These are phyloP conservation scores for Oligia latruncula DNA, from an alignment of 2,888 invertebrate genomes.

Conservation along the genomic window DNA sequence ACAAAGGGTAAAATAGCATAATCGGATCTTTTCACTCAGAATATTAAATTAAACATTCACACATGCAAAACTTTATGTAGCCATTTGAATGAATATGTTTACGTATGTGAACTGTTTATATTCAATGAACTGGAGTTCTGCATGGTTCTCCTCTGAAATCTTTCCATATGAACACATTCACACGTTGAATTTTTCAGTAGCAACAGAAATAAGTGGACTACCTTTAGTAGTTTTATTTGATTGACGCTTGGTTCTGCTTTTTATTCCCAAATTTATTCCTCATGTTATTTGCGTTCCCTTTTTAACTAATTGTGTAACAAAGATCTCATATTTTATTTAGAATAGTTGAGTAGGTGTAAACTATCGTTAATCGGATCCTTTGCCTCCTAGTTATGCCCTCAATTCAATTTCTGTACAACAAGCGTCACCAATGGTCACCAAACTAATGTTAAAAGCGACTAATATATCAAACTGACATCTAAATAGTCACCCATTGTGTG, in stretches of 20 bases:
- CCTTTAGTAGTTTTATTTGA: background rate
- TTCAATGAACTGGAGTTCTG: slow-evolving; percentile 17
- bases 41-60: slow-evolving; percentile 7
- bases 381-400: background rate
- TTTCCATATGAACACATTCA: background rate
- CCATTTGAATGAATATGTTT: slow-evolving; percentile 20
- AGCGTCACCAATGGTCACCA: background rate
- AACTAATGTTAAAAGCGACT: background rate
- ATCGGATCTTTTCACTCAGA: background rate
- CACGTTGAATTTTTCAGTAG: slow-evolving; percentile 11
- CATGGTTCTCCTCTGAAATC: background rate
- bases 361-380: background rate
- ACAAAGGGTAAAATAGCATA: background rate
- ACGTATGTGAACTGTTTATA: slow-evolving; percentile 1
- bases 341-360: background rate
- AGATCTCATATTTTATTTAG: background rate
- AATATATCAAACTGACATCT: slow-evolving; percentile 41
- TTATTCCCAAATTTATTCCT: background rate
- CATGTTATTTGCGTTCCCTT: background rate
- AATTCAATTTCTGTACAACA: background rate
- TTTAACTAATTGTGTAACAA: background rate
- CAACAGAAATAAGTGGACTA: background rate
- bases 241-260: background rate
- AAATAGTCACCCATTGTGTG: slow-evolving; percentile 21
- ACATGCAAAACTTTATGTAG: background rate